Base-by-base conservation (phyloP, 2,888 invertebrate species). In the Ophraella communa region DNA sequence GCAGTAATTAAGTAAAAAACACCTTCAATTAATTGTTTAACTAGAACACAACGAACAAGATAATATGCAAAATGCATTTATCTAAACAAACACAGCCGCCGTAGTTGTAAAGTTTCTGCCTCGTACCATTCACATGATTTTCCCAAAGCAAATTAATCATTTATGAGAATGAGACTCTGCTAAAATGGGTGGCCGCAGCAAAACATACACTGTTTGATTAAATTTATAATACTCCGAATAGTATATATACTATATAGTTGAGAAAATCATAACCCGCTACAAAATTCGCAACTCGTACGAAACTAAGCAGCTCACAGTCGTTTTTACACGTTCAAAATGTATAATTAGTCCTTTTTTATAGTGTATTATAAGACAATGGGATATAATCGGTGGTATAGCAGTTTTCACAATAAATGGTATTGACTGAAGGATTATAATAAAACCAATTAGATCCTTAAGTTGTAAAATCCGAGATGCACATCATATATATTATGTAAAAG, bases 151-250 rank as follows among this genome's bases (percentile, higher is more conserved):
- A 60, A 60, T 60, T 60, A 60, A 60, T 60, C 60, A 60, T 60
- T 60, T 53, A 60, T 53, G 60, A 44, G 52, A 59, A 52, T 44
- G 52, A 60, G 60, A 60, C 60, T 59, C 24, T 27, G 21, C 51
- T 60, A 44, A 60, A 60, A 52, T 60, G 52, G 60, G 52, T 53
- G 60, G 60, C 53, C 60, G 18, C 60, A 20, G 60, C 60, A 60
- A 60, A 60, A 60, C 60, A 60, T 60, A 52, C 35, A 57, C 33
- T 52, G 52, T 60, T 60, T 52, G 52, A 60, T 60, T 60, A 60
- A 60, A 60, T 60, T 60, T 60, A 60, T 60, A 60, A 60, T 42
- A 44, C 52, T 54, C n/a, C 39, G 39, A 21, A 30, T 30, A n/a
- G n/a, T n/a, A n/a, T n/a, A n/a, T n/a, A n/a, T n/a, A n/a, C n/a